Evolutionary conservation across 2,888 invertebrate genomes (phyloP), one percentile per base, ranked within the genome.

Genomic region (Odontothrips loti): DNA sequence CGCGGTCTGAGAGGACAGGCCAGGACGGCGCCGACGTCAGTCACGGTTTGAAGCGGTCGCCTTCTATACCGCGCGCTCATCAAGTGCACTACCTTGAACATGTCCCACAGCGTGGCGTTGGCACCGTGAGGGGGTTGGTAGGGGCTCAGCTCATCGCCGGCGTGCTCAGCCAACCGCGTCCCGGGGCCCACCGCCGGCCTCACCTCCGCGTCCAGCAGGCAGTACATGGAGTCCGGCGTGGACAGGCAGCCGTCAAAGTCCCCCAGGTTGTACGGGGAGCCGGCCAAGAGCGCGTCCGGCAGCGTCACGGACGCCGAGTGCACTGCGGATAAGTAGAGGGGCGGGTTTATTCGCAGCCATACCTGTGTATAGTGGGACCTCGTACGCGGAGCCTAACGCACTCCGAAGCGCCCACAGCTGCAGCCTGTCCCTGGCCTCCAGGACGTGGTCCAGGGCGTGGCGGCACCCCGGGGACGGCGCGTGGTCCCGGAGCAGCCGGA

Each of bases 161-260:
- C 23, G 68, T 75, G 27, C 68, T 23, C 27, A 1, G 68, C 11
- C 0, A 58, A 15, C 58, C 58, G 17, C 34, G 58, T 10, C 58
- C 58, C 58, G 58, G 20, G 58, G 58, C 6, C 20, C 51, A 10
- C 51, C 58, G 68, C 68, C 12, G 68, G 68, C 10, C 68, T 9
- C 23, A 75, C 23, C 68, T 27, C 68, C 27, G 23, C 68, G 10
- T 75, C 68, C 27, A 27, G 68, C 27, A 75, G 27, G 68, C 68
- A 75, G 68, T 27, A 75, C 27, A 75, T 27, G 27, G 68, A 8
- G 11, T 23, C 68, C 27, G 27, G 68, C 68, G 27, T 10, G 23
- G 68, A 23, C 23, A 27, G 23, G 68, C 68, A 75, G 10, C 68
- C 68, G 68, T 75, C 68, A 27, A 75, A 75, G 68, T 75, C 68